These are phyloP conservation scores for Gari tellinella DNA, from an alignment of 2,888 invertebrate genomes.

Conservation along the genomic window DNA sequence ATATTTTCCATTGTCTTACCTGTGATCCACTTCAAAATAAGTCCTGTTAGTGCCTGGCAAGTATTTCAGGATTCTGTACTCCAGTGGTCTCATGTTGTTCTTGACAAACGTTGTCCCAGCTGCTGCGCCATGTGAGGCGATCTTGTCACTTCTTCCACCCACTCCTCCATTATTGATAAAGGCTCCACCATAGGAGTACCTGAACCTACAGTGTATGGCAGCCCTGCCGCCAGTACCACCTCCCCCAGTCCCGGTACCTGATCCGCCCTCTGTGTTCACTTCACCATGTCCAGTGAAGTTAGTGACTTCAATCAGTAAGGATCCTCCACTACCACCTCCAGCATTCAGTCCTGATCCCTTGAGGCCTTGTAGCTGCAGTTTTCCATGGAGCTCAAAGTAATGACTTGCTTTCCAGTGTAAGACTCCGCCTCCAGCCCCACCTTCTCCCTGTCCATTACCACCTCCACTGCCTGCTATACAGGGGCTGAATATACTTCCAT, in stretches of 20 bases:
- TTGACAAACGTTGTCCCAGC: slow-evolving; percentile 76
- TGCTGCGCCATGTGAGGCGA: slow-evolving; percentile 64
- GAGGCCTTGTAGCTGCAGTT: slow-evolving; percentile 67
- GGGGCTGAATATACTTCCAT: slow-evolving; percentile 71
- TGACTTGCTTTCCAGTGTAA: slow-evolving; percentile 72
- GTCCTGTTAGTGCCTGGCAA: slow-evolving; percentile 59
- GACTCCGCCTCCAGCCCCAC: slow-evolving; percentile 73
- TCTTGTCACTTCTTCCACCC: slow-evolving; percentile 43
- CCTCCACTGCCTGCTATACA: slow-evolving; percentile 71
- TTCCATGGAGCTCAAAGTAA: slow-evolving; percentile 71
- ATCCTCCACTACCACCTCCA: slow-evolving; percentile 77
- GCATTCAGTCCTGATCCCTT: slow-evolving; percentile 64
- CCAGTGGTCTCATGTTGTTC: slow-evolving; percentile 73
- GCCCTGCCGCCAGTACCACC: slow-evolving; percentile 75
- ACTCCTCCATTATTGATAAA: slow-evolving; percentile 68
- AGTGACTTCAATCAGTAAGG: slow-evolving; percentile 67
- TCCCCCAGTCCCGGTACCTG: slow-evolving; percentile 65
- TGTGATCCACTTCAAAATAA: slow-evolving; percentile 71
- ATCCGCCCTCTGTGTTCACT: slow-evolving; percentile 72
- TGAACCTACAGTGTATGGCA: slow-evolving; percentile 70
- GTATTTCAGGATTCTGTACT: slow-evolving; percentile 74
- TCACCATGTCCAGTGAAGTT: slow-evolving; percentile 78
- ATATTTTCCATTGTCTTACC: slow-evolving; percentile 20
- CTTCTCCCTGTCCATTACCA: slow-evolving; percentile 68
- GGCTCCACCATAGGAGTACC: slow-evolving; percentile 71